phyloP scores from a whole-genome alignment of 2,797 vertebrate genomes.

The Ispidina picta region DNA sequence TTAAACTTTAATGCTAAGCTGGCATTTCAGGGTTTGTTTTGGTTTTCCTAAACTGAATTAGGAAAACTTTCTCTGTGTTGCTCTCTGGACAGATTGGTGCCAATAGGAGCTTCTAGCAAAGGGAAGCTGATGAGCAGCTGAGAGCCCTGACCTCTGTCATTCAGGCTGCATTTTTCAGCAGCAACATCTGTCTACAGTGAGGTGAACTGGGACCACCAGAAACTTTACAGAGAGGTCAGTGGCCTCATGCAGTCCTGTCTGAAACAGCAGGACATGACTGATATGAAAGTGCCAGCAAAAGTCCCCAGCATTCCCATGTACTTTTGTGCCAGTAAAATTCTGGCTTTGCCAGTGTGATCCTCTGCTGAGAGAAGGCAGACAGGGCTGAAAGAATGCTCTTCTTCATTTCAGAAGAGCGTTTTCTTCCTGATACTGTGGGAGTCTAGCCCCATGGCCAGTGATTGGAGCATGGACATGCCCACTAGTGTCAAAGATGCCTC shows the following conservation, averaged over 20 bases:
- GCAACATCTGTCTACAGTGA: background rate
- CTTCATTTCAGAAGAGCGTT: background rate
- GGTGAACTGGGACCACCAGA: background rate
- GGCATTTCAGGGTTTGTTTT: background rate
- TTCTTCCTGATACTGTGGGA: background rate
- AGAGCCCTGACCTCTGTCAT: background rate
- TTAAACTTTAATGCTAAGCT: background rate
- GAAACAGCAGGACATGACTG: background rate
- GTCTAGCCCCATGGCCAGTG: rapidly evolving
- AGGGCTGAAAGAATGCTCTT: background rate
- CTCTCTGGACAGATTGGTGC: background rate
- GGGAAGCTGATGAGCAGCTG: background rate
- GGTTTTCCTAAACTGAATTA: background rate
- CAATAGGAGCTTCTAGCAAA: background rate
- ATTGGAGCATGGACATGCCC: rapidly evolving
- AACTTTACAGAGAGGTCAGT: background rate
- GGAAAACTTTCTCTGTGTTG: background rate
- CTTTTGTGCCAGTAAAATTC: background rate
- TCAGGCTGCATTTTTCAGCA: background rate
- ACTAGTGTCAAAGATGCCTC: rapidly evolving
- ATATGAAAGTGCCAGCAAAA: background rate
- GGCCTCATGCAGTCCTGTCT: background rate
- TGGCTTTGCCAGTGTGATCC: background rate
- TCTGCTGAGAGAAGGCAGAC: background rate
- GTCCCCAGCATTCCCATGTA: background rate